Evolutionary conservation across 2,113 vertebrate species (phyloP), one percentile per base, ranked within the genome.

Genomic region (Pheucticus melanocephalus): DNA sequence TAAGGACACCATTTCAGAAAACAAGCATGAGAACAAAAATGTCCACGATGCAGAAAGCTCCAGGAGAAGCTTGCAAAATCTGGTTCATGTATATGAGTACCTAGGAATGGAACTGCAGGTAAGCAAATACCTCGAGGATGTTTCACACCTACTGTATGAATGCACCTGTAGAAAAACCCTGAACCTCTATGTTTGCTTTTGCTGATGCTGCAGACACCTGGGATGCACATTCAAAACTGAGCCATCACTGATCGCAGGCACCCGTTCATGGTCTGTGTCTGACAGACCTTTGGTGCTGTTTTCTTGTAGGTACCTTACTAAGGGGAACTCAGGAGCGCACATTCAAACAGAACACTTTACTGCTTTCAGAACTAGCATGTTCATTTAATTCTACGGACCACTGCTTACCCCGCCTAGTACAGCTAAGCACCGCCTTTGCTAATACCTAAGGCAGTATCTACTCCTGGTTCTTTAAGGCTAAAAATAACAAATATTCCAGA

Each of bases 281-380:
- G 37, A 60, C 20, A 63, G 11, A 37, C 17, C 24, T 64, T 15
- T 8, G 25, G 2, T 3, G 15, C 24, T 5, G 9, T 15, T 42
- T 61, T 13, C 16, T 24, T 24, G 27, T 2, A 21, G 11, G 1
- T 1, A 22, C 0, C 1, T 59, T 28, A 23, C 12, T 5, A 16
- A 53, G 12, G 7, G 6, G 10, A 30, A 20, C 15, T 44, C 59
- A 33, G 1, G 9, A 28, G 10, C 7, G 24, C 24, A 50, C 8
- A 10, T 1, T 12, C 12, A 22, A 50, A 39, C 16, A 50, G 39
- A 63, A 30, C 2, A 10, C 35, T 14, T 10, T 4, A 21, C n/a
- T 48, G 23, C 16, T 61, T 51, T 40, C 57, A 50, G 17, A 90
- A 35, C 27, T 1, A 6, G 8, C 17, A 24, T 0, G 8, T 3